Evolutionary conservation across 1,140 invertebrate genomes (phyloP).

Genomic region (Nasonia vitripennis): DNA sequence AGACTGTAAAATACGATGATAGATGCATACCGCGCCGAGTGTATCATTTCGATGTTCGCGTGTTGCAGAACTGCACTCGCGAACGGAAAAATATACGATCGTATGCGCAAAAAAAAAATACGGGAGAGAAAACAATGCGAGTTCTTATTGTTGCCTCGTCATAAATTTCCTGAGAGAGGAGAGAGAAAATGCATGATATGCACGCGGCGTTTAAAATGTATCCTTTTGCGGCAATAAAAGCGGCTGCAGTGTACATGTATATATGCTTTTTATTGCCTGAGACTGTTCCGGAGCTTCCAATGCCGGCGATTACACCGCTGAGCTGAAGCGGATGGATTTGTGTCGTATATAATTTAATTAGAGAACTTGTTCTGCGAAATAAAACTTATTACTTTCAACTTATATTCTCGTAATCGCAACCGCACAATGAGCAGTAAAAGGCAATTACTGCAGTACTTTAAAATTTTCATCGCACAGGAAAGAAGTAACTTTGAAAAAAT

Average conservation of each 20-base stretch:
- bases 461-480: neutral
- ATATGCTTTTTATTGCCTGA: slow-evolving; percentile 1
- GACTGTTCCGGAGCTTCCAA: neutral
- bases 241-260: too few species aligned
- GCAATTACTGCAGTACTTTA: neutral
- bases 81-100: slow-evolving; percentile 12
- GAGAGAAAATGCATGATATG: slow-evolving; percentile 5
- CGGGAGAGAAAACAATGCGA: neutral
- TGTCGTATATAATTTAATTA: neutral
- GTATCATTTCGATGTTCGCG: slow-evolving; percentile 39
- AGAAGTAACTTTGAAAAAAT: neutral
- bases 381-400: neutral
- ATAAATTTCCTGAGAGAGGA: neutral
- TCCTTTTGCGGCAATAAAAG: slow-evolving; percentile 6
- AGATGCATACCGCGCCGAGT: slow-evolving; percentile 13
- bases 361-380: neutral
- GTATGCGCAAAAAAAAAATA: slow-evolving; percentile 1
- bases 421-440: neutral
- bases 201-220: neutral
- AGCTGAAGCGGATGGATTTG: neutral
- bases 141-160: neutral
- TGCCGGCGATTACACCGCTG: neutral
- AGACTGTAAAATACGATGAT: slow-evolving; percentile 46
- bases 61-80: neutral
- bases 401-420: neutral